Percentiles rank a stretch among this genome's conserved stretches.
Evolutionary conservation across 2,113 vertebrate genomes (phyloP).

Genomic region (Martes martes): DNA sequence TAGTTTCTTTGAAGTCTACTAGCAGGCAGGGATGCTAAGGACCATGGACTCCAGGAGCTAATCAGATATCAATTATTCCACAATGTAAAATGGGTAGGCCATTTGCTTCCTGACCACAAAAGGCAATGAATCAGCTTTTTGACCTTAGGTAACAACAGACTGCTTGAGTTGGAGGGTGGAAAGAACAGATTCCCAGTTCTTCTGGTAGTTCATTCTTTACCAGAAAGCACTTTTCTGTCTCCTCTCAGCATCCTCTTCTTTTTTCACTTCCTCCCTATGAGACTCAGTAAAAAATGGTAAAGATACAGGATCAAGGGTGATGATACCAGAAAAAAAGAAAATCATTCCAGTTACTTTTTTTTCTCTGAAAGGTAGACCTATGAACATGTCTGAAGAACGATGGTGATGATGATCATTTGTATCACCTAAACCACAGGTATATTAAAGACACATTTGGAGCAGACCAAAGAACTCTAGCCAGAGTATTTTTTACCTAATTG

Average conservation of each 20-base stretch:
- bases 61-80: neutral
- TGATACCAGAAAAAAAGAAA: conserved; percentile 31
- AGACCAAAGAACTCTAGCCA: neutral
- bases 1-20: neutral
- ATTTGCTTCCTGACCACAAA: conserved; percentile 26
- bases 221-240: neutral
- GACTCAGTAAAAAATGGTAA: conserved; percentile 17
- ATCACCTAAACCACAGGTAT: neutral
- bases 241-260: neutral
- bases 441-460: neutral
- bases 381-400: neutral
- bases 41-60: neutral
- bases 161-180: neutral
- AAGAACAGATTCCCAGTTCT: neutral
- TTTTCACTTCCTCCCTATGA: neutral
- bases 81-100: neutral
- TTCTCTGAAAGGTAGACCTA: neutral
- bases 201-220: neutral
- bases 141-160: neutral
- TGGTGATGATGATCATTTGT: conserved; percentile 32
- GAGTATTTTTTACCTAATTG: neutral
- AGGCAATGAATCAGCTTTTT: neutral
- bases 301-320: neutral
- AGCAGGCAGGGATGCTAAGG: neutral
- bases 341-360: neutral